These are phyloP conservation scores for Antechinus stuartii DNA, from an alignment of 2,113 vertebrate species.

Conservation along the genomic window DNA sequence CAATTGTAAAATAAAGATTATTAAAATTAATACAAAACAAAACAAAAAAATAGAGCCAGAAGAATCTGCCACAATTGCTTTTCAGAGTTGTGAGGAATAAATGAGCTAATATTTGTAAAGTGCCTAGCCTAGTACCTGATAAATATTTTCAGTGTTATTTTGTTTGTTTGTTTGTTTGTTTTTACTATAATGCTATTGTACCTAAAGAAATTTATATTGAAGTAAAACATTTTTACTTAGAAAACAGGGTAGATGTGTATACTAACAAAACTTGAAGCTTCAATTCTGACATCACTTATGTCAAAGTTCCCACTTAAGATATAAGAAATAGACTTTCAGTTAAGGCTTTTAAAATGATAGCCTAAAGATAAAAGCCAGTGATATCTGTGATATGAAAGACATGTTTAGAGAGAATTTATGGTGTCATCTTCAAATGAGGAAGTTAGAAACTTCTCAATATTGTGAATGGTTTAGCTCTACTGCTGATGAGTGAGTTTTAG, in stretches of 20 bases:
- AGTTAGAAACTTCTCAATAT: slow-evolving; percentile 19
- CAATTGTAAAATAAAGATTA: background rate
- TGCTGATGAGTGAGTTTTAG: slow-evolving; percentile 8
- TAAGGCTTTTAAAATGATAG: slow-evolving; percentile 68
- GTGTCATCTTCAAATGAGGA: background rate
- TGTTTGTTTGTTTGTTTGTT: background rate
- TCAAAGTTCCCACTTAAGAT: slow-evolving; percentile 45
- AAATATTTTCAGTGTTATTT: background rate
- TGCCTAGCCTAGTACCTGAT: background rate
- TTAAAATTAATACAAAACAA: background rate
- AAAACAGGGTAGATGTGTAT: slow-evolving; percentile 44
- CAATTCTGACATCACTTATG: slow-evolving; percentile 44
- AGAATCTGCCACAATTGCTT: background rate
- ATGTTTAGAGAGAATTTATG: slow-evolving; percentile 61
- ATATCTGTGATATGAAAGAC: slow-evolving; percentile 30
- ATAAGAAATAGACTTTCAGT: slow-evolving; percentile 67
- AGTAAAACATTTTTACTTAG: slow-evolving; percentile 43
- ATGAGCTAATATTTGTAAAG: background rate
- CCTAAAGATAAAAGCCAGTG: slow-evolving; percentile 62
- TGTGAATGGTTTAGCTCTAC: background rate
- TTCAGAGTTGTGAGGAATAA: background rate
- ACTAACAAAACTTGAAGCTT: slow-evolving; percentile 53
- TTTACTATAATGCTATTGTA: background rate
- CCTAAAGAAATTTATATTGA: slow-evolving; percentile 42
- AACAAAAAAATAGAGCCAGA: no score